Conservation (phyloP, 2,113 vertebrate genomes). For the Malurus alboscapulatus region DNA sequence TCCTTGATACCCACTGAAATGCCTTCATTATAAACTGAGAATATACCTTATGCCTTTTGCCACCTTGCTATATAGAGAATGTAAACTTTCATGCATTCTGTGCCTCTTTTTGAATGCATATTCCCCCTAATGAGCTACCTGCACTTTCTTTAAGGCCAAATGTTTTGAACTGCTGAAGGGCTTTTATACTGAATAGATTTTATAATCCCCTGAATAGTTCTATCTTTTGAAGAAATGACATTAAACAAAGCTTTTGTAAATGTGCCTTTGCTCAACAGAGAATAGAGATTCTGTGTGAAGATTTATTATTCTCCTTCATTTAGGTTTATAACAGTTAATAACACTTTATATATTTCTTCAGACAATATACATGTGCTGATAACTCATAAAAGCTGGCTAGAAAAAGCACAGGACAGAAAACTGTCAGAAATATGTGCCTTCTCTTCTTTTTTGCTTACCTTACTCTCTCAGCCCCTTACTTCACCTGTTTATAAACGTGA, state of each 20-base stretch:
- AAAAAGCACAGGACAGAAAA: not conserved
- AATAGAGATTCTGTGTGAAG: not conserved
- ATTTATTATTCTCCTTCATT: not conserved
- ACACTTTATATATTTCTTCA: not conserved
- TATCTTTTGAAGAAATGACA: not conserved
- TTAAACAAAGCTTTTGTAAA: not conserved
- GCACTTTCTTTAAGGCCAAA: not conserved
- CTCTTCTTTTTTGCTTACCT: not conserved
- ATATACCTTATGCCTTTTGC: not conserved
- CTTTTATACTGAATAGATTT: not conserved
- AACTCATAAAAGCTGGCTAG: not conserved
- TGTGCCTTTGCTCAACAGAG: not conserved
- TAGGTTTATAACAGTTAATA: not conserved
- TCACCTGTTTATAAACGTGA: not conserved
- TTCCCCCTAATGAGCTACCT: not conserved
- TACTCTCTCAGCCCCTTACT: not conserved
- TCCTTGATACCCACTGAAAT: not conserved
- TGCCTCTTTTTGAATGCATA: not conserved
- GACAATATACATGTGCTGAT: not conserved
- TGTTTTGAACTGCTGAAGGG: not conserved
- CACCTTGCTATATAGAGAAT: not conserved
- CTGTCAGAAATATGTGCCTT: not conserved
- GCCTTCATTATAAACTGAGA: not conserved
- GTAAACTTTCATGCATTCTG: not conserved
- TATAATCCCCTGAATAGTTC: not conserved